A percentile compares a stretch with the other conserved stretches of the same genome.
These are phyloP conservation scores for Dasyprocta punctata DNA, from an alignment of 2,113 vertebrate species.

Conservation along the genomic window DNA sequence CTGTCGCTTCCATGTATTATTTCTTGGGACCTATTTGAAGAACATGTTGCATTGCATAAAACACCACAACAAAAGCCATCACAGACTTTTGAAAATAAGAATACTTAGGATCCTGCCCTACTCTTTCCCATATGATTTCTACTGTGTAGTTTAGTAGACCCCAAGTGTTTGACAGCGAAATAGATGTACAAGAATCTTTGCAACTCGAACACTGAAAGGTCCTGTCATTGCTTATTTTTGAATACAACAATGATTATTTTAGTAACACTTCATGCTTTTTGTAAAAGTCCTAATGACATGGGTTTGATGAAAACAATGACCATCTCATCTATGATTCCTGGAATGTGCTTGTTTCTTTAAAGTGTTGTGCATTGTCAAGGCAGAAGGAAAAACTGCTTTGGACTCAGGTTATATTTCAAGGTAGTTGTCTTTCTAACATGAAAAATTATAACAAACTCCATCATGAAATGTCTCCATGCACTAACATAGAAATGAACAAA, in stretches of 20 bases:
- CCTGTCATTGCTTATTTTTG: not conserved
- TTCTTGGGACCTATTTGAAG: not conserved
- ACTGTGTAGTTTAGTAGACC: not conserved
- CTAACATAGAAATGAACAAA: not conserved
- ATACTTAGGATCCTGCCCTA: not conserved
- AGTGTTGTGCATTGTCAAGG: not conserved
- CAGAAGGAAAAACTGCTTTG: not conserved
- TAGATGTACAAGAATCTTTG: not conserved
- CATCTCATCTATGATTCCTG: not conserved
- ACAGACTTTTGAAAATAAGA: not conserved
- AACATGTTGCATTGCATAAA: not conserved
- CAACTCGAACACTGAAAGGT: not conserved
- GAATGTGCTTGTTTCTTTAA: not conserved
- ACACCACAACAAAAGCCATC: constrained; percentile 10
- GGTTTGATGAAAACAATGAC: not conserved
- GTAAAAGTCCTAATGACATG: not conserved
- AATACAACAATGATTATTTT: not conserved
- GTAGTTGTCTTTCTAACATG: not conserved
- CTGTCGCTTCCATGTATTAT: not conserved
- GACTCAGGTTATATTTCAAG: not conserved
- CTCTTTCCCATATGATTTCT: not conserved
- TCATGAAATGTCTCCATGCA: not conserved
- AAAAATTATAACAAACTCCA: not conserved
- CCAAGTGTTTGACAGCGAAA: not conserved
- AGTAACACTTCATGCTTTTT: not conserved